Evolutionary conservation across 2,888 invertebrate genomes (phyloP).

Genomic region (Orthonychiurus folsomi): DNA sequence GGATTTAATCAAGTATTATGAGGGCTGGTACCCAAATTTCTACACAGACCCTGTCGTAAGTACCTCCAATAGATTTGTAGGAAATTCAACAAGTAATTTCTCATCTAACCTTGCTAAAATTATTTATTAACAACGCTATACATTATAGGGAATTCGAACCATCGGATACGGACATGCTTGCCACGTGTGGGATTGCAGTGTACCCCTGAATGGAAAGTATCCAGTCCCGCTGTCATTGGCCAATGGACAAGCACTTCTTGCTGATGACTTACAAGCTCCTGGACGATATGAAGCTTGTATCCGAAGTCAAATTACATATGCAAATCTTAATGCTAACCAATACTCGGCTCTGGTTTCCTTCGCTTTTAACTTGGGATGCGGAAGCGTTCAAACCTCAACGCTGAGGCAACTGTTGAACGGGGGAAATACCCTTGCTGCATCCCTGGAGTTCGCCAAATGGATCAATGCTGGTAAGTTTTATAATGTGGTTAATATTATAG

Average conservation of each 20-base stretch:
- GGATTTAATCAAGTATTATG: slow-evolving; percentile 34
- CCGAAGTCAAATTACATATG: slow-evolving; percentile 16
- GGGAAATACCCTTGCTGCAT: slow-evolving; percentile 30
- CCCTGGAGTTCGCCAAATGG: slow-evolving; percentile 32
- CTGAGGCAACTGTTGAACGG: slow-evolving; percentile 24
- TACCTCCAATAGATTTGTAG: neutral
- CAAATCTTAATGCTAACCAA: slow-evolving; percentile 20
- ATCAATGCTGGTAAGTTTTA: slow-evolving; percentile 29
- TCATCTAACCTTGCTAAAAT: no score
- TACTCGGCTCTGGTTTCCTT: slow-evolving; percentile 34
- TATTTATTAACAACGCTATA: no score
- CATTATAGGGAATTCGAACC: slow-evolving; percentile 18
- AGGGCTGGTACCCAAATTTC: slow-evolving; percentile 38
- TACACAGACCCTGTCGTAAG: slow-evolving; percentile 31
- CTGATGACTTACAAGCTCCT: slow-evolving; percentile 25
- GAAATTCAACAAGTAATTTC: no score
- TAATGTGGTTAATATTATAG: no score
- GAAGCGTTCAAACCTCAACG: slow-evolving; percentile 28
- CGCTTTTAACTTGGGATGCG: slow-evolving; percentile 36
- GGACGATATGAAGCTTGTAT: slow-evolving; percentile 36
- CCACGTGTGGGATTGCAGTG: slow-evolving; percentile 31
- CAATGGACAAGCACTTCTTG: slow-evolving; percentile 27
- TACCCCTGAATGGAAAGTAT: slow-evolving; percentile 36
- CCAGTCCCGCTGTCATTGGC: slow-evolving; percentile 26
- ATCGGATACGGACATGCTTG: slow-evolving; percentile 26